A percentile compares a stretch with the other conserved stretches of the same genome.
Conservation (phyloP, 2,888 invertebrate species). For the Argyra leucocephala region DNA sequence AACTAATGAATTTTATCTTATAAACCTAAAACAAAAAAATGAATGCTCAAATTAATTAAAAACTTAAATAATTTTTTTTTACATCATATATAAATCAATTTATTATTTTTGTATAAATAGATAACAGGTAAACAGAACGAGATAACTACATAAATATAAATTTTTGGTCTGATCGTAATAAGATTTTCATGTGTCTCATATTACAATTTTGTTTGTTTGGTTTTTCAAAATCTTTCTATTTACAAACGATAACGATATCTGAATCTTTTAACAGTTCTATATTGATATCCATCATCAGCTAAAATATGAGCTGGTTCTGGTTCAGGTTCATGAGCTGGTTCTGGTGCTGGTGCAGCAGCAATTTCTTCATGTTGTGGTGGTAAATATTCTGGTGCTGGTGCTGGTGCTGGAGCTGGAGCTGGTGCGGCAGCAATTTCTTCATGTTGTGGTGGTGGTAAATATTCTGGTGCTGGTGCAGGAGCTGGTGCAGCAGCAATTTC, state of each 20-base stretch:
- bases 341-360: conserved; percentile 4
- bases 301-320: conserved; percentile 5
- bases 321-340: background rate
- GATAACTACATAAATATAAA: background rate
- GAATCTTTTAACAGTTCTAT: conserved; percentile 8
- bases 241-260: conserved; percentile 9
- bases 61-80: no score
- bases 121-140: background rate
- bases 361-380: background rate
- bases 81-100: no score
- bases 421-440: background rate
- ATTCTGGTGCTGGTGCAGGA: background rate
- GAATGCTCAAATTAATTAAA: no score
- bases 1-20: no score
- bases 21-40: no score
- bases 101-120: background rate
- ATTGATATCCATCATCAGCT: background rate
- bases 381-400: background rate
- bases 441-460: background rate
- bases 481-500: background rate
- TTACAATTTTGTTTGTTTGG: background rate
- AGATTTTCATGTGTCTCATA: no score
- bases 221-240: no score
- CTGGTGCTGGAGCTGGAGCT: background rate
- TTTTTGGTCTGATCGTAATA: no score